These are phyloP conservation scores for Plecotus auritus DNA, from an alignment of 2,113 vertebrate genomes.

Conservation along the genomic window DNA sequence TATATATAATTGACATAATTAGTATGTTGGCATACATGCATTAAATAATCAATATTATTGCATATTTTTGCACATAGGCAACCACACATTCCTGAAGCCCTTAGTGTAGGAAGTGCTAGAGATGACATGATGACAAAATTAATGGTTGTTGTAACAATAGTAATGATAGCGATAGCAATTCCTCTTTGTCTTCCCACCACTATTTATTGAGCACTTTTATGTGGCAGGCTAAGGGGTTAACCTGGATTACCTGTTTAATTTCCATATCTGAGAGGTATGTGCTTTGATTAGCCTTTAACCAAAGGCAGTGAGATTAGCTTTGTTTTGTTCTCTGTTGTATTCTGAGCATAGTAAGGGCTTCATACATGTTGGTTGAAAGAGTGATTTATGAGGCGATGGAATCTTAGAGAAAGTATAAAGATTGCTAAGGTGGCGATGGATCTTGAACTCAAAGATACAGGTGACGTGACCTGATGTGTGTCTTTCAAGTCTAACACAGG, in stretches of 20 bases:
- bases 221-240: not conserved
- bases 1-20: not conserved
- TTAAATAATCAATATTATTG: not conserved
- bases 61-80: not conserved
- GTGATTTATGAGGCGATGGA: not conserved
- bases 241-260: not conserved
- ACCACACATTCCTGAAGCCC: not conserved
- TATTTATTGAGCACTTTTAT: not conserved
- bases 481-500: not conserved
- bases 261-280: not conserved
- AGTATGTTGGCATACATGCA: not conserved
- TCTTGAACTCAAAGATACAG: not conserved
- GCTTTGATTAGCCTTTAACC: not conserved
- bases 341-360: not conserved
- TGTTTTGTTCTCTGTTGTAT: not conserved
- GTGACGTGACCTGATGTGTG: fast-evolving
- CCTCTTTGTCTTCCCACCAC: not conserved
- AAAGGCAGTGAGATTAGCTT: not conserved
- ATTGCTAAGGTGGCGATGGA: too few relatives aligned
- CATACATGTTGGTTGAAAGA: not conserved
- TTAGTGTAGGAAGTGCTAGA: not conserved
- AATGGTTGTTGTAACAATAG: not conserved
- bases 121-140: not conserved
- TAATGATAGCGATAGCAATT: not conserved
- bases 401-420: not conserved